These are phyloP conservation scores for Dinomys branickii DNA, from an alignment of 2,113 vertebrate genomes.

Conservation along the genomic window DNA sequence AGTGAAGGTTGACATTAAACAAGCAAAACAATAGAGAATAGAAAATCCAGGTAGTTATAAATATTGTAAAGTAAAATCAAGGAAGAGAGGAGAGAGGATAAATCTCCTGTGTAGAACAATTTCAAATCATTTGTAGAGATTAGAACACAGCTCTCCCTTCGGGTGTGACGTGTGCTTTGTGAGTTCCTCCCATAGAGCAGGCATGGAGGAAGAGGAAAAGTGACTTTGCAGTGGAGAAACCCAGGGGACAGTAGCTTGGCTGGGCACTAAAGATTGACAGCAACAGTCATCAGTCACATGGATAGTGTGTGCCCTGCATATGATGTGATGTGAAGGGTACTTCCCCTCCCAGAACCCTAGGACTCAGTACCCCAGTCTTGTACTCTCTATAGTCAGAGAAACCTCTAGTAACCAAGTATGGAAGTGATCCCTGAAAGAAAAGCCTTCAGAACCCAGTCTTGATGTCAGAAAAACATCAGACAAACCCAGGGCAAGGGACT, in stretches of 20 bases:
- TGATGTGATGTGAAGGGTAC: background rate
- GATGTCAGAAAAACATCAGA: background rate
- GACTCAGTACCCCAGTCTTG: background rate
- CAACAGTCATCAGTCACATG: rapidly evolving
- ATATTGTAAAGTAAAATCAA: background rate
- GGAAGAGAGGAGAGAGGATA: background rate
- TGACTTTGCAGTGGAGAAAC: background rate
- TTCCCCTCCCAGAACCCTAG: background rate
- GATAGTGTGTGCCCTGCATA: background rate
- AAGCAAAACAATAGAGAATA: background rate
- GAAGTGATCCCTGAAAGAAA: background rate
- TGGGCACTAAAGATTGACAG: background rate
- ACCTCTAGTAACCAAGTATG: background rate
- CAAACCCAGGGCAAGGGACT: background rate
- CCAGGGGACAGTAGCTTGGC: too few relatives aligned
- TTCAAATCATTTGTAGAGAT: background rate
- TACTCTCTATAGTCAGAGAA: background rate
- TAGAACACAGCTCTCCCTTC: background rate
- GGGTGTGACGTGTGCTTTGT: background rate
- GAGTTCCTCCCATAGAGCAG: background rate
- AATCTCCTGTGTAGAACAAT: background rate
- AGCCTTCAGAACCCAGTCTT: background rate
- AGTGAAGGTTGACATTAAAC: background rate
- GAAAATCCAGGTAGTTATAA: background rate
- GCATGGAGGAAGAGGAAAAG: background rate